These are phyloP conservation scores for Gymnodraco acuticeps DNA, from an alignment of 2,797 vertebrate species.

Conservation along the genomic window DNA sequence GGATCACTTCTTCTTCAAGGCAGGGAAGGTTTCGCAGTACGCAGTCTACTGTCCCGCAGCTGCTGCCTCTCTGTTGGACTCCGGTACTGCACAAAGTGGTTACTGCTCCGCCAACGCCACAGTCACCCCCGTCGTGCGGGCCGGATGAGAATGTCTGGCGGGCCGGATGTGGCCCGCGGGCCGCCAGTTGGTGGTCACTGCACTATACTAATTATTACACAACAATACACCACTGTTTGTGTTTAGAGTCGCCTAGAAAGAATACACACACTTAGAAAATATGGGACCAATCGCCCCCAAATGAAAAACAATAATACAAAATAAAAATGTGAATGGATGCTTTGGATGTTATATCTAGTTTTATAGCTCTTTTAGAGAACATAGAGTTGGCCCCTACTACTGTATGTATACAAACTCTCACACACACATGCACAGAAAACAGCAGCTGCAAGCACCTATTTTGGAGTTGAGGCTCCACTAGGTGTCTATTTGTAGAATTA, in stretches of 20 bases:
- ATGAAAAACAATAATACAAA: not conserved
- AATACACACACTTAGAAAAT: not conserved
- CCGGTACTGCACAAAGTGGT: no score
- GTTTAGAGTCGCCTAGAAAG: not conserved
- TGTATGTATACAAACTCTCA: conserved; percentile 67
- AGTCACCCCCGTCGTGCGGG: no score
- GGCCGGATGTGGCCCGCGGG: no score
- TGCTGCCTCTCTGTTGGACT: no score
- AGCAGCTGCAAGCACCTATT: conserved; percentile 87
- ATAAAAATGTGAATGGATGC: conserved; percentile 6
- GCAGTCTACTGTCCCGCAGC: no score
- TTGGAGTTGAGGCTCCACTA: conserved; percentile 82
- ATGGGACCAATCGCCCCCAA: not conserved
- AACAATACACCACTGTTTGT: not conserved
- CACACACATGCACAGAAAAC: conserved; percentile 54
- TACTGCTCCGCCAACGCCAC: no score
- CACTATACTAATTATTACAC: not conserved
- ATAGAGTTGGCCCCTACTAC: conserved; percentile 40
- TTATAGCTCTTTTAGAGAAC: conserved; percentile 13
- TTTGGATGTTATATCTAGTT: conserved; percentile 18
- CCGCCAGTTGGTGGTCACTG: no score
- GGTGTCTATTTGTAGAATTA: conserved; percentile 86
- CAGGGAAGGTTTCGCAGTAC: no score
- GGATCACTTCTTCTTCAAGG: no score
- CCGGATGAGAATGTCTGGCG: no score